Evolutionary conservation across 2,113 vertebrate genomes (phyloP).

Genomic region (Labeo catla): DNA sequence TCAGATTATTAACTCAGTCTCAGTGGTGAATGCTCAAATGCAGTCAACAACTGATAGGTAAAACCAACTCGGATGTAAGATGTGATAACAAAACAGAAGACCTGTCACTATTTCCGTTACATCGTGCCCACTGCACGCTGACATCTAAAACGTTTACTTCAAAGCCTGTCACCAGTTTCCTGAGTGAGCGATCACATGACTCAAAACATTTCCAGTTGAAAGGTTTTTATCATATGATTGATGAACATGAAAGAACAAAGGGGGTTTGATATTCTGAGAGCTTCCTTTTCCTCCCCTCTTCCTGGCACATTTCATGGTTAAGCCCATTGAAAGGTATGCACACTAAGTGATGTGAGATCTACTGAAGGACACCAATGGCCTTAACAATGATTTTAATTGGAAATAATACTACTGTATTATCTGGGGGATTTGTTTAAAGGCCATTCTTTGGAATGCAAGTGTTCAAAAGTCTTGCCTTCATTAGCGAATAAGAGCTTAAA

Average conservation of each 20-base stretch:
- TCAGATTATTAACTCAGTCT: background rate
- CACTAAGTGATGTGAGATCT: background rate
- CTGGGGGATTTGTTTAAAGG: slow-evolving; percentile 26
- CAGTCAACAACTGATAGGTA: background rate
- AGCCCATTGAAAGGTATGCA: background rate
- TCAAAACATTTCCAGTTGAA: slow-evolving; percentile 21
- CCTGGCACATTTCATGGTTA: background rate
- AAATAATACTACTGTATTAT: slow-evolving; percentile 20
- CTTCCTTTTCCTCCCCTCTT: slow-evolving; percentile 25
- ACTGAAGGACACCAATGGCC: background rate
- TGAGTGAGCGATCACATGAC: background rate
- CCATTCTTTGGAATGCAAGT: slow-evolving; percentile 34
- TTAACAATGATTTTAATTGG: slow-evolving; percentile 53
- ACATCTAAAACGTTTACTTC: background rate
- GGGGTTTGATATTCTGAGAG: slow-evolving; percentile 27
- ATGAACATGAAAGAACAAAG: slow-evolving; percentile 35
- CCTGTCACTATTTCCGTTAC: background rate
- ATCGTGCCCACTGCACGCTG: background rate
- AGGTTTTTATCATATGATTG: slow-evolving; percentile 35
- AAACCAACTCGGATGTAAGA: background rate
- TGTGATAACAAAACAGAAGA: background rate
- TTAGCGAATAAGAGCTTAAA: slow-evolving; percentile 34
- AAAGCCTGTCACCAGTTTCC: slow-evolving; percentile 24
- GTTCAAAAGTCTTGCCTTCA: slow-evolving; percentile 15
- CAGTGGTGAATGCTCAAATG: accelerated